Evolutionary conservation across 1,140 invertebrate genomes (phyloP), one percentile per base, ranked within the genome.

Genomic region (Drosophila sechellia): DNA sequence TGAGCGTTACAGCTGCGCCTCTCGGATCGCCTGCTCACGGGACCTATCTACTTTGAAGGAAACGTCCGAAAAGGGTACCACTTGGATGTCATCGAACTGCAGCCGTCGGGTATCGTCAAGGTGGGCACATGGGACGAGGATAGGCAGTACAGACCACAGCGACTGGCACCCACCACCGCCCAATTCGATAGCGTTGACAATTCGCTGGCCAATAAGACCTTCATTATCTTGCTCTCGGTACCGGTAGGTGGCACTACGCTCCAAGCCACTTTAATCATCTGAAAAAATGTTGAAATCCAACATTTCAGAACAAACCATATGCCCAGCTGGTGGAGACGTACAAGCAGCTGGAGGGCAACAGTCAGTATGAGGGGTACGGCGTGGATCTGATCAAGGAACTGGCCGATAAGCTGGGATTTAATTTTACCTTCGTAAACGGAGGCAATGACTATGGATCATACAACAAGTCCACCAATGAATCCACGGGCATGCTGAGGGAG

Each of bases 401-500:
- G 12, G 94, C 96, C 4, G 92, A 94, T 68, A 94, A 96, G 74
- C 92, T 98, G 4, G 95, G 96, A 5, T 98, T 98, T 90, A 98
- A 97, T 90, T 99, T 97, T 80, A 96, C 95, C 0, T 96, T 98
- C 73, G 93, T 94, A 27, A 93, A 96, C 31, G 96, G 97, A 79
- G 93, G 94, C 17, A 96, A 97, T 87, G 63, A 94, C 27, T 97
- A 98, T 92, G 98, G 97, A 10, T 93, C 93, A 6, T 93, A 93
- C 8, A 94, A 96, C 81, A 92, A 93, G 27, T 91, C 90, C 15
- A 95, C 94, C 0, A 94, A 94, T n/a, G 93, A 95, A 81, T 98
- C 98, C 95, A 95, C 95, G 79, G 98, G 98, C 72, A 98, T 99
- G 96, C 94, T 98, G n/a, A 94, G 95, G 49, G 95, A 97, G 91